Conservation (phyloP, 2,888 invertebrate species). For the Mimachlamys varia region DNA sequence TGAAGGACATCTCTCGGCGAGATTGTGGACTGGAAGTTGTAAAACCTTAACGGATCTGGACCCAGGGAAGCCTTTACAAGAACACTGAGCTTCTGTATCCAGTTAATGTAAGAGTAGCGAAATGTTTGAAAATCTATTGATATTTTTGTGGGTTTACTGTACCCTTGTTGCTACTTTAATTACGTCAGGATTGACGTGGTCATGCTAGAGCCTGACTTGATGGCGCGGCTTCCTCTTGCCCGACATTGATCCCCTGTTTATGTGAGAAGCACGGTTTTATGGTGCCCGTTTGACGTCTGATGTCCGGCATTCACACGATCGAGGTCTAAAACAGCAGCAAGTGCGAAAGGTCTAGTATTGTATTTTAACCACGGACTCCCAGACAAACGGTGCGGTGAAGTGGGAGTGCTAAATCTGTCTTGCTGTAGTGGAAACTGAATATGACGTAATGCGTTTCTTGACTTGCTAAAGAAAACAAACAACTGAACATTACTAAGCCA, state of each 20-base stretch:
- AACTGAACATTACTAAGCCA: no score
- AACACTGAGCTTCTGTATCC: not conserved
- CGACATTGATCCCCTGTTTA: not conserved
- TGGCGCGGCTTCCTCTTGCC: not conserved
- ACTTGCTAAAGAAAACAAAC: no score
- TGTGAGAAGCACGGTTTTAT: not conserved
- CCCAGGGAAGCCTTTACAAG: not conserved
- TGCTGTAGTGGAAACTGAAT: no score
- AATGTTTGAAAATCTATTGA: constrained; percentile 25
- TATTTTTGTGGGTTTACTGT: constrained; percentile 7
- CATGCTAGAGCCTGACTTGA: not conserved
- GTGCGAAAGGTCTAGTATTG: not conserved
- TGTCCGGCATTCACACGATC: not conserved
- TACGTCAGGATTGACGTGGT: not conserved
- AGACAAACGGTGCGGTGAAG: not conserved
- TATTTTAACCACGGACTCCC: not conserved
- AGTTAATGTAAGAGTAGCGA: not conserved
- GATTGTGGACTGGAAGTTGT: not conserved
- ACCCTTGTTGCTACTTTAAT: not conserved
- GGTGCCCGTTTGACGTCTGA: not conserved
- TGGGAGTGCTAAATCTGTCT: no score
- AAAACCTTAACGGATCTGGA: not conserved
- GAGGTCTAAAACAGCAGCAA: not conserved
- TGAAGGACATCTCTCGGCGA: no score
- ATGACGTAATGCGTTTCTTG: no score